Conservation (phyloP, 2,113 vertebrate genomes). For the Lagopus muta region DNA sequence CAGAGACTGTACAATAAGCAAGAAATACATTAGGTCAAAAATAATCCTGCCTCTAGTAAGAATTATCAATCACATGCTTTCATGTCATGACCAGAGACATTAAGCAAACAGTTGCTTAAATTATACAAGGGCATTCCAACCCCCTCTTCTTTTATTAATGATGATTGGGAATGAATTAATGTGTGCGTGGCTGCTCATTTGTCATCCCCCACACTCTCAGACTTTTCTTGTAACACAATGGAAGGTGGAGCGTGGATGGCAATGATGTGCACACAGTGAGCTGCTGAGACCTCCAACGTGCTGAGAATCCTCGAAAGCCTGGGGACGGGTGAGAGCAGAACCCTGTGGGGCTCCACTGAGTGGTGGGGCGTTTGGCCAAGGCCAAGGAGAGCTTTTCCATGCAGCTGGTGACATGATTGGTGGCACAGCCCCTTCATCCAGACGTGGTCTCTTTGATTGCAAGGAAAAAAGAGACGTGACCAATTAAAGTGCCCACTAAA, state of each 20-base stretch:
- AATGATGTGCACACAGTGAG: background rate
- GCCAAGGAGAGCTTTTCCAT: background rate
- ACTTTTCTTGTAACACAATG: background rate
- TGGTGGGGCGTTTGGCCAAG: background rate
- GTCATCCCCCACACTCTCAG: background rate
- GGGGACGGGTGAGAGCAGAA: background rate
- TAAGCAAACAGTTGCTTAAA: background rate
- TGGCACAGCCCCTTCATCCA: background rate
- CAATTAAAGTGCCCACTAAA: background rate
- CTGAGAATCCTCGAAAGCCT: background rate
- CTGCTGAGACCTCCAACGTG: background rate
- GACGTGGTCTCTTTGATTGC: background rate
- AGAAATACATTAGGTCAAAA: slow-evolving; percentile 7
- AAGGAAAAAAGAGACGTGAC: background rate
- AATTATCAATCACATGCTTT: background rate
- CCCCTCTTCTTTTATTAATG: background rate
- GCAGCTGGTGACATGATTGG: accelerated
- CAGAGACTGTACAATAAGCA: background rate
- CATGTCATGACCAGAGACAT: background rate
- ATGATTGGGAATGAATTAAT: slow-evolving; percentile 1
- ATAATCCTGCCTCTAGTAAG: background rate
- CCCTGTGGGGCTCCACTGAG: background rate
- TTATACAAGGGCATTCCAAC: background rate
- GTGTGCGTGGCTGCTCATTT: slow-evolving; percentile 2
- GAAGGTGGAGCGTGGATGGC: background rate